Evolutionary conservation across 2,113 vertebrate genomes (phyloP).

Genomic region (Parus major): DNA sequence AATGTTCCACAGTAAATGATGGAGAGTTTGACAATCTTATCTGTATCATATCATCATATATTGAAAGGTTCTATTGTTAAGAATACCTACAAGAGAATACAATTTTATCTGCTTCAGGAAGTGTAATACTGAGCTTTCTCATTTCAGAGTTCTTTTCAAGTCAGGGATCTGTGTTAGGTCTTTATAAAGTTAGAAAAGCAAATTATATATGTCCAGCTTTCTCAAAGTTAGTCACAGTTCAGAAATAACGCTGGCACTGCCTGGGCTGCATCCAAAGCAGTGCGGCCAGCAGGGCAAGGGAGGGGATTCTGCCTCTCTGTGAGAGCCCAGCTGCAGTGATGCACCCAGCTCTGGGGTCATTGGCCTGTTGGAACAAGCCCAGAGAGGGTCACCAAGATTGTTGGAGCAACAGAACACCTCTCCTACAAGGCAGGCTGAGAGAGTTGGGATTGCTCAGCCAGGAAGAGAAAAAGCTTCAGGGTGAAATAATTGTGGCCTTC

Average conservation of each 20-base stretch:
- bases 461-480: not conserved
- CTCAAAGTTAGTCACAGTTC: not conserved
- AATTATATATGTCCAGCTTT: not conserved
- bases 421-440: not conserved
- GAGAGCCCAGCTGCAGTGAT: not conserved
- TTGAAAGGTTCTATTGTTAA: constrained; percentile 62
- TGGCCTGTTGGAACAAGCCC: not conserved
- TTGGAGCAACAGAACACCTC: not conserved
- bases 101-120: constrained; percentile 12
- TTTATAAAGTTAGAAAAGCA: not conserved
- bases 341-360: not conserved
- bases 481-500: not conserved
- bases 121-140: constrained; percentile 35
- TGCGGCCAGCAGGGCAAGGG: accelerated
- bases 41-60: constrained; percentile 34
- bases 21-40: constrained; percentile 61
- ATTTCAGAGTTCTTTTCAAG: constrained; percentile 22
- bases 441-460: not conserved
- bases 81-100: constrained; percentile 39
- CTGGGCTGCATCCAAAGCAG: not conserved
- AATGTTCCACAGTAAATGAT: constrained; percentile 44
- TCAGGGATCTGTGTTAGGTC: not conserved
- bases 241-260: not conserved
- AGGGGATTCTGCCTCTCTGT: not conserved
- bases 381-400: not conserved